A percentile compares a stretch with the other conserved stretches of the same genome.
phyloP scores from a whole-genome alignment of 2,113 vertebrate species.

The Hemiprocne comata region DNA sequence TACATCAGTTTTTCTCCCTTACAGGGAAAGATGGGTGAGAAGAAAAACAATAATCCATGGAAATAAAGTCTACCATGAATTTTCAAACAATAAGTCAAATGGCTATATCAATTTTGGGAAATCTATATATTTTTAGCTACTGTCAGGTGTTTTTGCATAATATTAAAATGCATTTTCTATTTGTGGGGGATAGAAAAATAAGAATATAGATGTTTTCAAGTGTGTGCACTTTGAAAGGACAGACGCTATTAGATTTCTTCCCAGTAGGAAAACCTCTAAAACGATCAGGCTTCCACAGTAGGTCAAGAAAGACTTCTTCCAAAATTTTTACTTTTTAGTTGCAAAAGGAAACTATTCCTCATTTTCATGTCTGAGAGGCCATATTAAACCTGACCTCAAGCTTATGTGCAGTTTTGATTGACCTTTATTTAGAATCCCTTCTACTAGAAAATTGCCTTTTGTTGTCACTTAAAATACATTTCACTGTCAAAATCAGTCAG shows the following conservation, averaged over 20 bases:
- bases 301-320: slow-evolving; percentile 8
- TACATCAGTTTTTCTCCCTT: neutral
- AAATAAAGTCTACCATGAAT: neutral
- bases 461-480: slow-evolving; percentile 17
- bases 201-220: neutral
- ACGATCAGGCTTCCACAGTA: neutral
- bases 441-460: slow-evolving; percentile 19
- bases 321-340: neutral
- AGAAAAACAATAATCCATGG: neutral
- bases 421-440: slow-evolving; percentile 18
- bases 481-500: neutral
- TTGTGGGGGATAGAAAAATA: neutral
- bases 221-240: neutral
- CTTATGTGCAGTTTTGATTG: neutral
- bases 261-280: neutral
- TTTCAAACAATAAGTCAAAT: neutral
- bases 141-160: neutral
- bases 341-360: neutral
- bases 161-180: neutral
- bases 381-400: neutral
- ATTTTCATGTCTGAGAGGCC: neutral
- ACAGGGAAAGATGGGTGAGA: neutral
- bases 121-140: neutral
- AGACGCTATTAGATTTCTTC: neutral
- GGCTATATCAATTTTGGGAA: neutral